Evolutionary conservation across 2,888 invertebrate species (phyloP).

Genomic region (Embidobia sp.): DNA sequence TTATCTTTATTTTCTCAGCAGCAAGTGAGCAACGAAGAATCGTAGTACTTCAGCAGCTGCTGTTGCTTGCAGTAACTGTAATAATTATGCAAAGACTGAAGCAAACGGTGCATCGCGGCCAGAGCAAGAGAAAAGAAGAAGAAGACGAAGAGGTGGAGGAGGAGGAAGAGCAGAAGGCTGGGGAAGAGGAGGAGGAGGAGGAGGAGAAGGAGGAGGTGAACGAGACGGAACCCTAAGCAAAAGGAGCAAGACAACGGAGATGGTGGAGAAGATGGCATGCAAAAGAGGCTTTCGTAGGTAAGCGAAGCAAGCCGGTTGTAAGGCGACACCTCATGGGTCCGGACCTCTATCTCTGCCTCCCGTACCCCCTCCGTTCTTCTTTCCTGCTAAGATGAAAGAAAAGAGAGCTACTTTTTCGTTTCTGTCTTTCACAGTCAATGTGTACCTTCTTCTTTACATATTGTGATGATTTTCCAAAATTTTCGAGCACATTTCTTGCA

Average conservation of each 20-base stretch:
- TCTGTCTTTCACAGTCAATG: no score
- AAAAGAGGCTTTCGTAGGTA: constrained; percentile 80
- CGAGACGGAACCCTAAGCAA: constrained; percentile 73
- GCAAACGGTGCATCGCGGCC: constrained; percentile 74
- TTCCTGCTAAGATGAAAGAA: constrained; percentile 51
- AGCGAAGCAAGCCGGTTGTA: constrained; percentile 81
- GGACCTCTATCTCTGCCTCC: constrained; percentile 73
- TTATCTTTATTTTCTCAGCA: constrained; percentile 43
- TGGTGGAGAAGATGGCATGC: constrained; percentile 81
- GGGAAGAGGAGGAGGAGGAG: constrained; percentile 64
- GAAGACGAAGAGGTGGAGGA: constrained; percentile 63
- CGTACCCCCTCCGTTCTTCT: constrained; percentile 59
- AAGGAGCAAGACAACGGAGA: constrained; percentile 76
- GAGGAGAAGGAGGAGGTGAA: constrained; percentile 68
- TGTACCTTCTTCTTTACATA: constrained; percentile 48
- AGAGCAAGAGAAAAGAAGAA: constrained; percentile 65
- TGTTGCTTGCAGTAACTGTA: constrained; percentile 75
- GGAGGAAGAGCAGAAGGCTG: constrained; percentile 67
- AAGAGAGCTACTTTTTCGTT: constrained; percentile 48
- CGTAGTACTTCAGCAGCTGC: constrained; percentile 68
- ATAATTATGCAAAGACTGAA: constrained; percentile 79
- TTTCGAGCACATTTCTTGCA: no score
- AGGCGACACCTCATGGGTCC: constrained; percentile 80
- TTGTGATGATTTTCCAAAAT: no score
- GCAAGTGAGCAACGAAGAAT: constrained; percentile 54